Evolutionary conservation across 2,113 vertebrate species (phyloP).

Genomic region (Mirounga angustirostris): DNA sequence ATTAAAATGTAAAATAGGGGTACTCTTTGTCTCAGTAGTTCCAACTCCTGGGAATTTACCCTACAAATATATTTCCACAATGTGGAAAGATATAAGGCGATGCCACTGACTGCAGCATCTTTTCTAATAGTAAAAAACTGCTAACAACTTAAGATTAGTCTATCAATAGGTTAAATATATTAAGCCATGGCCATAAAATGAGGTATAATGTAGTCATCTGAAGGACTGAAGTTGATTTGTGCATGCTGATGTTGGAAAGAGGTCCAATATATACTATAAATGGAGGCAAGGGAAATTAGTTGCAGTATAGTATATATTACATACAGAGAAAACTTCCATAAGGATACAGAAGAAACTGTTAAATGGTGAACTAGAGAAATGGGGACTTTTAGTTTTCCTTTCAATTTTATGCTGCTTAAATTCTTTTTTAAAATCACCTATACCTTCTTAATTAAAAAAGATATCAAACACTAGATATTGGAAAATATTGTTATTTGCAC

Average conservation of each 20-base stretch:
- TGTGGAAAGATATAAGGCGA: not conserved
- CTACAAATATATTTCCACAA: not conserved
- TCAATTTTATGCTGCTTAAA: constrained; percentile 37
- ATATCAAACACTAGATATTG: not conserved
- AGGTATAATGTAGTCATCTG: not conserved
- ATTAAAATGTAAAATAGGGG: not conserved
- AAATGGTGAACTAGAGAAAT: constrained; percentile 11
- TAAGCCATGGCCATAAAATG: not conserved
- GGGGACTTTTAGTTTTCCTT: not conserved
- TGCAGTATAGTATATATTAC: not conserved
- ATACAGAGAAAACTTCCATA: not conserved
- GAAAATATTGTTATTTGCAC: constrained; percentile 24
- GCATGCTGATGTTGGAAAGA: not conserved
- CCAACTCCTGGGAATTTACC: not conserved
- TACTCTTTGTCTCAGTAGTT: not conserved
- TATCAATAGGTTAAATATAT: not conserved
- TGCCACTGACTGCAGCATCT: not conserved
- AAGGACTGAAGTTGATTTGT: not conserved
- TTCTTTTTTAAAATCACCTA: not conserved
- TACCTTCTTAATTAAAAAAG: constrained; percentile 33
- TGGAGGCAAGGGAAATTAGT: not conserved
- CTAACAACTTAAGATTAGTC: not conserved
- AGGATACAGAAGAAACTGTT: not conserved
- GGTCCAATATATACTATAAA: not conserved
- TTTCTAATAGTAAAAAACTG: constrained; percentile 10